Evolutionary conservation across 2,113 vertebrate genomes (phyloP).

Genomic region (Catharus minimus): DNA sequence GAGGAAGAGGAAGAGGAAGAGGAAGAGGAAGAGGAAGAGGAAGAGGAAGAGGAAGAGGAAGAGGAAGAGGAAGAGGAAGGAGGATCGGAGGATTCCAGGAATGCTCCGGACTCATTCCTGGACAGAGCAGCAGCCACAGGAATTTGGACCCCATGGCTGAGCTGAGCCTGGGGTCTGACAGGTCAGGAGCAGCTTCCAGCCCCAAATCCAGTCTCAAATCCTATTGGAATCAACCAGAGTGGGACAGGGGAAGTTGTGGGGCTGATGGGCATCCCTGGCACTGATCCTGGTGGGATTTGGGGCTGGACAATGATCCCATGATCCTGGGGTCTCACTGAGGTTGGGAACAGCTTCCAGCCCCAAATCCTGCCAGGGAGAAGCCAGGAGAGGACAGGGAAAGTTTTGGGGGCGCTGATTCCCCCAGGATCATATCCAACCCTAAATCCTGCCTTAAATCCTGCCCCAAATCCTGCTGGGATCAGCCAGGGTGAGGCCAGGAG

Average conservation of each 20-base stretch:
- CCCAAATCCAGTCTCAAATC: too few species aligned
- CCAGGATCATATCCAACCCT: too few species aligned
- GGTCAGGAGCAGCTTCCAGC: background rate
- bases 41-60: too few species aligned
- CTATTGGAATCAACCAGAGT: rapidly evolving
- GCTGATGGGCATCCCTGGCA: too few species aligned
- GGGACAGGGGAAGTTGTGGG: background rate
- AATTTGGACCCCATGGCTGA: background rate
- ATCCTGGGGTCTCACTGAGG: background rate
- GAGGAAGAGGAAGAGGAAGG: background rate
- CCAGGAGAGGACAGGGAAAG: background rate
- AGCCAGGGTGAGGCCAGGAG: background rate
- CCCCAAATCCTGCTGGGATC: background rate
- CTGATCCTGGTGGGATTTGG: background rate
- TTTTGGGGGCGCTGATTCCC: too few species aligned
- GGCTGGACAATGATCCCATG: background rate
- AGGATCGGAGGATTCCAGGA: background rate
- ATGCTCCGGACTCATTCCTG: rapidly evolving
- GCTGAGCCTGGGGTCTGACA: background rate
- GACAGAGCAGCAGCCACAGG: rapidly evolving
- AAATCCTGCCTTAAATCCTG: too few species aligned
- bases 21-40: too few species aligned
- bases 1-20: background rate
- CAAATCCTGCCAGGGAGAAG: background rate
- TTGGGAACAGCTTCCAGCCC: too few species aligned